phyloP scores from a whole-genome alignment of 2,888 invertebrate species.

The Griposia aprilina region DNA sequence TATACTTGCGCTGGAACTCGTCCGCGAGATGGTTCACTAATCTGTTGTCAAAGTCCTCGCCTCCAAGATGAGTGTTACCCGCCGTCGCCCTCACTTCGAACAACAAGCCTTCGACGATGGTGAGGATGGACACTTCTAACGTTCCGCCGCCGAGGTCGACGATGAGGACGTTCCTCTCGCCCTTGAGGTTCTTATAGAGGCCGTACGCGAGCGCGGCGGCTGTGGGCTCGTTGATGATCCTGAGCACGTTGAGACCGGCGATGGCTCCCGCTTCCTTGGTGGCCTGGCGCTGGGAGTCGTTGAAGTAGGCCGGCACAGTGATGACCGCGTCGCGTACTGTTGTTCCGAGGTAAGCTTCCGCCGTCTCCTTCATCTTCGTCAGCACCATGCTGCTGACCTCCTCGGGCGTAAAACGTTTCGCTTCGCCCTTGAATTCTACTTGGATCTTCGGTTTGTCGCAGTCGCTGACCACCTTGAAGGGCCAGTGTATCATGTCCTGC shows the following conservation, averaged over 20 bases:
- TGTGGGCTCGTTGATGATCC: constrained; percentile 97
- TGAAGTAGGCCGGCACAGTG: constrained; percentile 95
- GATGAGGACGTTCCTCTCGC: constrained; percentile 93
- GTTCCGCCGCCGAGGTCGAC: constrained; percentile 96
- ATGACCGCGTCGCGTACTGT: constrained; percentile 93
- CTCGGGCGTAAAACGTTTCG: constrained; percentile 92
- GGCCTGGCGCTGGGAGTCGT: constrained; percentile 94
- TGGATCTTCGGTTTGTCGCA: constrained; percentile 92
- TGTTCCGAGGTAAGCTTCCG: constrained; percentile 93
- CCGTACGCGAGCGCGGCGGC: constrained; percentile 97
- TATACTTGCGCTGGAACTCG: constrained; percentile 93
- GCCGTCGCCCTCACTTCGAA: constrained; percentile 95
- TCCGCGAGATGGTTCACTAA: constrained; percentile 93
- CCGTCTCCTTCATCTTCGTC: constrained; percentile 95
- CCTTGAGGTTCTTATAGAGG: constrained; percentile 93
- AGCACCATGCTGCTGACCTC: constrained; percentile 94
- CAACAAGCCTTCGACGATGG: constrained; percentile 96
- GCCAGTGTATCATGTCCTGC: constrained; percentile 96
- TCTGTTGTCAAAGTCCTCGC: constrained; percentile 93
- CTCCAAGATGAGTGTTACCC: constrained; percentile 95
- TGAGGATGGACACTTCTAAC: constrained; percentile 97
- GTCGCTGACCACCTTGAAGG: constrained; percentile 93
- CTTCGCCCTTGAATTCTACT: constrained; percentile 92
- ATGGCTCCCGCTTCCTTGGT: constrained; percentile 97
- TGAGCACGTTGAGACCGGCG: constrained; percentile 96